These are phyloP conservation scores for Gerris buenoi DNA, from an alignment of 1,140 invertebrate genomes.

Conservation along the genomic window DNA sequence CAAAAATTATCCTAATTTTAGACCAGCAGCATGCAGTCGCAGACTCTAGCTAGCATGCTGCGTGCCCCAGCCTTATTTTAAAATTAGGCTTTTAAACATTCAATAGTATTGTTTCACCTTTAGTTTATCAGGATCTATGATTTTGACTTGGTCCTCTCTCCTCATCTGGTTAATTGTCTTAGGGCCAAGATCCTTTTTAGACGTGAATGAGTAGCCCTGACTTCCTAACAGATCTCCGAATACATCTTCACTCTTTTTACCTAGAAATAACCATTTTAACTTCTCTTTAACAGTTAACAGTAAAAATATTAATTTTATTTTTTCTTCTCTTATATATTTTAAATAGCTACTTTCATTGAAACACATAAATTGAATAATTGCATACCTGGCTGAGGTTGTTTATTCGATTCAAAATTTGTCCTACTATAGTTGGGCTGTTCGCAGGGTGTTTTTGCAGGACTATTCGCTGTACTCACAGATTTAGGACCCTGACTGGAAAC, in stretches of 20 bases:
- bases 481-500: constrained; percentile 3
- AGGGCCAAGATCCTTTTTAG: constrained; percentile 58
- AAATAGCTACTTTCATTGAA: too few species aligned
- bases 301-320: neutral
- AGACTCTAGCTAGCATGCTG: too few species aligned
- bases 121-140: constrained; percentile 82
- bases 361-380: too few species aligned
- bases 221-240: constrained; percentile 82
- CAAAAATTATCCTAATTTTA: too few species aligned
- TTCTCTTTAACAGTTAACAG: too few species aligned
- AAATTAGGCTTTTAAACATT: too few species aligned
- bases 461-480: constrained; percentile 15
- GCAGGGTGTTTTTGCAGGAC: constrained; percentile 28
- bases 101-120: constrained; percentile 56
- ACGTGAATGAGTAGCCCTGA: constrained; percentile 65
- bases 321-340: too few species aligned
- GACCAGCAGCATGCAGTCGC: too few species aligned
- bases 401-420: constrained; percentile 45
- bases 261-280: too few species aligned
- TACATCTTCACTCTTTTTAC: constrained; percentile 45
- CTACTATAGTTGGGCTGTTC: constrained; percentile 39
- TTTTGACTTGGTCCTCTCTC: constrained; percentile 67
- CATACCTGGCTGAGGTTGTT: constrained; percentile 17
- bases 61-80: too few species aligned
- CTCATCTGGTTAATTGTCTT: constrained; percentile 86